Evolutionary conservation across 2,888 invertebrate species (phyloP), one percentile per base, ranked within the genome.

Genomic region (Mythimna ferrago): DNA sequence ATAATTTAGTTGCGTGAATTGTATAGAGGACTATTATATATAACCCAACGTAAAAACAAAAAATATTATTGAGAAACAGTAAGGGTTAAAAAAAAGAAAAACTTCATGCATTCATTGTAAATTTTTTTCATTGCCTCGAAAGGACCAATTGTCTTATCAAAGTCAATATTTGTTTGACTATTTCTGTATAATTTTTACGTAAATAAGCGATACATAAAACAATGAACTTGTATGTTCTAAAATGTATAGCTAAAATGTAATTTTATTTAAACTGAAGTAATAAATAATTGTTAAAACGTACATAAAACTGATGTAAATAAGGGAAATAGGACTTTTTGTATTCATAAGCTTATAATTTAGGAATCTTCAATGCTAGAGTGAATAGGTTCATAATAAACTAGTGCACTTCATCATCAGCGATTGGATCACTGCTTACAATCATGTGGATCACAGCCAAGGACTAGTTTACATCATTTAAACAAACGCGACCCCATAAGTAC

Each of bases 201-300:
- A 51, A 19, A 51, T 19, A 51, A 51, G 10, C n/a, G 21, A 35
- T 51, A 14, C 2, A 21, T 32, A 19, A 11, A 44, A 44, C 11
- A 51, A 41, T 64, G 1, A 48, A 74, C 38, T 54, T 74, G 21
- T 41, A 41, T 54, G 10, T 44, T 44, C 44, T 10, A 2, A 21
- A 9, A 54, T 1, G 9, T 6, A 51, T 51, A 19, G 6, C 5
- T 19, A 16, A 53, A 54, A 21, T 21, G 11, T 21, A 7, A 54
- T 56, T 26, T 6, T 48, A 48, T 48, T 48, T 48, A 48, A 16
- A 48, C 16, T 48, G 48, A 48, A 48, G 6, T 48, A 48, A 48
- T 16, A 19, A 16, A 16, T 48, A 48, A 4, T 48, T 16, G 48
- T 56, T 26, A 6, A 11, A 56, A 26, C 56, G 3, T 32, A 32